Percentiles rank a stretch among this genome's conserved stretches.
Conservation (phyloP, 1,140 invertebrate species). For the Diachasmimorpha longicaudata region DNA sequence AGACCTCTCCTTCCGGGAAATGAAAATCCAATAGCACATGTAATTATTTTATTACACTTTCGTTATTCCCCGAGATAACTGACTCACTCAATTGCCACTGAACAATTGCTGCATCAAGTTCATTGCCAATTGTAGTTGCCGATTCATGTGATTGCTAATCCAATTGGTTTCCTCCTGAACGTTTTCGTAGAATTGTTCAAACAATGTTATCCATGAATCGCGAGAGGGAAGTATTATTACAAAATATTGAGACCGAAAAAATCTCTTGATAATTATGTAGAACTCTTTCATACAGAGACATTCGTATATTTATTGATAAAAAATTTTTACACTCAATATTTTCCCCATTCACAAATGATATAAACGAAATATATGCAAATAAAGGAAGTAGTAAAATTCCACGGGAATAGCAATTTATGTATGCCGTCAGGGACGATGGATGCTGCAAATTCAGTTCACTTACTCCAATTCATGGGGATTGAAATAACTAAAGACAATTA, state of each 20-base stretch:
- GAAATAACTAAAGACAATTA: conserved; percentile 4
- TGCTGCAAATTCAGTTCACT: conserved; percentile 13
- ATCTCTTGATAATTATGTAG: no score
- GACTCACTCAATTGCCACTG: neutral
- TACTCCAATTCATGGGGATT: conserved; percentile 12
- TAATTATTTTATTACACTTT: neutral
- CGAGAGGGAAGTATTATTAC: neutral
- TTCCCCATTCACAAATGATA: neutral
- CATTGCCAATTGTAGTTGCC: neutral
- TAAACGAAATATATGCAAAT: neutral
- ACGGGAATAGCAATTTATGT: conserved; percentile 10
- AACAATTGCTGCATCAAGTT: conserved; percentile 18
- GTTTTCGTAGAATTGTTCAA: conserved; percentile 24
- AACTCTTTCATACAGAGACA: no score
- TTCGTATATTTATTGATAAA: neutral
- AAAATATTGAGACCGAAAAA: neutral
- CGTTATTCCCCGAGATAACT: neutral
- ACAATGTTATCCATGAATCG: neutral
- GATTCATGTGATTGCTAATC: neutral
- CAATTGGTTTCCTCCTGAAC: neutral
- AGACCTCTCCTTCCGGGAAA: neutral
- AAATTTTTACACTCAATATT: neutral
- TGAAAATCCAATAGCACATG: neutral
- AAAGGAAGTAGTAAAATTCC: no score
- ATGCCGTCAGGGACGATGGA: neutral